Base-by-base conservation (phyloP, 2,888 invertebrate genomes). In the Drosophila anceps region DNA sequence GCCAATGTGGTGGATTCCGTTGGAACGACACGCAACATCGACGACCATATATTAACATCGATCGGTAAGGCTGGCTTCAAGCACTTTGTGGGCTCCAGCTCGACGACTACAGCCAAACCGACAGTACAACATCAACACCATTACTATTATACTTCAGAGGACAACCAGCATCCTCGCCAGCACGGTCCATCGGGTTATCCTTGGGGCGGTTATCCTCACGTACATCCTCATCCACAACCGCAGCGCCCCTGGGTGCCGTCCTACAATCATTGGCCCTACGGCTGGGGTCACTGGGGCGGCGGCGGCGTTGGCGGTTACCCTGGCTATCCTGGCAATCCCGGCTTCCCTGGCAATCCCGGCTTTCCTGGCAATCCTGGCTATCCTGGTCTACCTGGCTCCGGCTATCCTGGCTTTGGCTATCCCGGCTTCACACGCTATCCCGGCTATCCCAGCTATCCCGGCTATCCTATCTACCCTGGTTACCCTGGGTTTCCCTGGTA, bases 41-140 rank as follows among this genome's bases (percentile, higher is more conserved):
- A 86, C 27, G 84, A 85, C 15, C 60, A 72, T 44, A 35, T 84
- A 7, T 44, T 85, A 61, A 73, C 81, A 76, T 68, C 81, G 57
- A 75, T 86, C 55, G 85, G 85, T 76, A 85, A 84, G 84, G 86
- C 82, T 73, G 82, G 83, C 62, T 74, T 83, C 69, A 87, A 84
- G 71, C 70, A 81, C 72, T 81, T 86, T 73, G 71, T 70, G 64
- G 57, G 63, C 59, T 13, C 74, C 43, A 74, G 65, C 53, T 27
- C 72, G 58, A 62, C 69, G 68, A 74, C 73, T 61, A 66, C 74
- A 35, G 51, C 79, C 68, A 83, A 85, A 79, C 81, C 85, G 67
- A 13, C 73, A 59, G 75, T 78, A 69, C 66, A 80, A 57, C 68
- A 78, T 60, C 77, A 84, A 73, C 82, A 85, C 58, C 76, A 82